Conservation (phyloP, 92 coral and sea anemone genomes). For the Porites rus region DNA sequence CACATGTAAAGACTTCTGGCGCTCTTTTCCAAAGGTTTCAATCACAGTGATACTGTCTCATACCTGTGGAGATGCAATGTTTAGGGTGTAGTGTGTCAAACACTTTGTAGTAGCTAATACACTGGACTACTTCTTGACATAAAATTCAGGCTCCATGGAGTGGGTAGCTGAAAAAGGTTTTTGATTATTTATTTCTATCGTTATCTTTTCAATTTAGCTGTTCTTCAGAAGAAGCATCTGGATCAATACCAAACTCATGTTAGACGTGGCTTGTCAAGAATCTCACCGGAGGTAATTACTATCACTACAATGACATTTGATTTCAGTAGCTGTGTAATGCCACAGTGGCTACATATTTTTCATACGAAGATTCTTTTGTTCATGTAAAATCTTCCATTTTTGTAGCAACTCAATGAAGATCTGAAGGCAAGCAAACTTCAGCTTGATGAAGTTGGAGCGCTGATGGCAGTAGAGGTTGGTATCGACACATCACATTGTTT, state of each 20-base stretch:
- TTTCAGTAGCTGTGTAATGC: background rate
- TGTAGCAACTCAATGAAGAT: conserved; percentile 89
- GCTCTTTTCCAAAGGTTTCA: too few species aligned
- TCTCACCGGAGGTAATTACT: conserved; percentile 79
- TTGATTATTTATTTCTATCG: too few species aligned
- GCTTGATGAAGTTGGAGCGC: conserved; percentile 87
- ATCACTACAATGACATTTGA: background rate
- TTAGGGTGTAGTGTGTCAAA: too few species aligned
- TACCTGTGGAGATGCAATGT: too few species aligned
- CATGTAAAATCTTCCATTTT: background rate
- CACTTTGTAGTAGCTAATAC: too few species aligned
- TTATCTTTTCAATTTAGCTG: conserved; percentile 65
- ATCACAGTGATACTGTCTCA: too few species aligned
- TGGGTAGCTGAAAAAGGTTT: too few species aligned
- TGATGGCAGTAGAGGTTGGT: conserved; percentile 70
- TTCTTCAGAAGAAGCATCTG: conserved; percentile 84
- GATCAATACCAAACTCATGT: conserved; percentile 85
- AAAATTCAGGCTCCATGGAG: too few species aligned
- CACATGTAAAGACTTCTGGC: too few species aligned
- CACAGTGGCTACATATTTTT: too few species aligned
- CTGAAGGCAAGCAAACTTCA: conserved; percentile 73
- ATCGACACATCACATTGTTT: background rate
- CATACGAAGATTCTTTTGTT: background rate
- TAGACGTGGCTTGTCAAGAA: conserved; percentile 90
- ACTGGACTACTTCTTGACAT: too few species aligned